phyloP scores from a whole-genome alignment of 2,797 vertebrate genomes.

The Eulemur coronatus region DNA sequence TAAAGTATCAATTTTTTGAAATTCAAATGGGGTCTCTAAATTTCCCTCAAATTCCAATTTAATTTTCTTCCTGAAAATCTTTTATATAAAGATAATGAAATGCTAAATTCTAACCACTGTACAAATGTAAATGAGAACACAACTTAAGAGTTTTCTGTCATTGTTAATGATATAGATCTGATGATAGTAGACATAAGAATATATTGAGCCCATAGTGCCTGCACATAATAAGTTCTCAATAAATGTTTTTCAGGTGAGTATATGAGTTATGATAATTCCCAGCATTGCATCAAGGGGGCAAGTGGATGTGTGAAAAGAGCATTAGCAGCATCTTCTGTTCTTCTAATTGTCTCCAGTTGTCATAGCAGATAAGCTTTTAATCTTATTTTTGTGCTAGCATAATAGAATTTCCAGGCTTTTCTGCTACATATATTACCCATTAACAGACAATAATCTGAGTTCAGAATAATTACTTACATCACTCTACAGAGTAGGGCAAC shows the following conservation, averaged over 20 bases:
- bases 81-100: not conserved
- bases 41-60: not conserved
- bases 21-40: not conserved
- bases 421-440: not conserved
- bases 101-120: not conserved
- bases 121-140: constrained; percentile 17
- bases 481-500: not conserved
- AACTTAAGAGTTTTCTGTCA: not conserved
- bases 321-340: not conserved
- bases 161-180: not conserved
- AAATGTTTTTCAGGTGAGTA: not conserved
- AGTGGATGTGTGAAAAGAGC: not conserved
- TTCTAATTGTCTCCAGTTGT: not conserved
- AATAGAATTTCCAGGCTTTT: not conserved
- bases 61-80: not conserved
- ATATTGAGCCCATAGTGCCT: not conserved
- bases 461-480: not conserved
- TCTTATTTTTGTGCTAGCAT: not conserved
- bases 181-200: not conserved
- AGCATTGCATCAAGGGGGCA: not conserved
- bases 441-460: not conserved
- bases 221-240: not conserved
- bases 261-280: not conserved
- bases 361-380: not conserved
- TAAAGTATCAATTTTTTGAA: not conserved